These are phyloP conservation scores for Blennius ocellaris DNA, from an alignment of 2,113 vertebrate species.

Conservation along the genomic window DNA sequence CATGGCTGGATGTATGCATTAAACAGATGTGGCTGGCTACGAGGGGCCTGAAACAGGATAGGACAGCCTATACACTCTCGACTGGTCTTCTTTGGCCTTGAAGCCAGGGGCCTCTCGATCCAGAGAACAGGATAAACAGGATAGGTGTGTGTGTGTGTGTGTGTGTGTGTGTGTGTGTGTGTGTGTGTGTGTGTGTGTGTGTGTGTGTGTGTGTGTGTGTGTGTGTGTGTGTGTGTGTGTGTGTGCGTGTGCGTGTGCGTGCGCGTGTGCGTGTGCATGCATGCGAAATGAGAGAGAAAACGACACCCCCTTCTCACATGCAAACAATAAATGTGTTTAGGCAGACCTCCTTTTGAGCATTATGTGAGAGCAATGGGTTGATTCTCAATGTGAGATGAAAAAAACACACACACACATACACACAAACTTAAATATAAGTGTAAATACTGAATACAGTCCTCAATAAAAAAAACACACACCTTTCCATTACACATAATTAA, in stretches of 20 bases:
- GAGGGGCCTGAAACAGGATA: constrained; percentile 79
- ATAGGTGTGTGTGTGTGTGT: constrained; percentile 42
- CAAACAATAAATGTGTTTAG: constrained; percentile 50
- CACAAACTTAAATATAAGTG: no score
- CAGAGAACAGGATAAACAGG: constrained; percentile 73
- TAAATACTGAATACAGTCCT: no score
- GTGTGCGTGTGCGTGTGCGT: constrained; percentile 16
- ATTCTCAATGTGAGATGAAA: no score
- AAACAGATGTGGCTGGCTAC: constrained; percentile 80
- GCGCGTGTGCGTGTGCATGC: no score
- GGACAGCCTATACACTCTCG: constrained; percentile 69
- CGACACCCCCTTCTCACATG: constrained; percentile 46
- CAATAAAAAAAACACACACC: no score
- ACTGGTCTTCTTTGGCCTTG: constrained; percentile 76
- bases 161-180: constrained; percentile 36
- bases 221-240: constrained; percentile 36
- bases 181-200: constrained; percentile 30
- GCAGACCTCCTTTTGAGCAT: constrained; percentile 46
- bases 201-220: constrained; percentile 35
- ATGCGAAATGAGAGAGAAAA: constrained; percentile 21
- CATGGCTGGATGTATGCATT: constrained; percentile 79
- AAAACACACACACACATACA: no score
- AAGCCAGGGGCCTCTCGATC: constrained; percentile 72
- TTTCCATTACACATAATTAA: no score
- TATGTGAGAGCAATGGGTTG: constrained; percentile 39